Percentiles rank a stretch among this genome's conserved stretches.
Conservation (phyloP, 2,113 vertebrate genomes). For the Thalassoma bifasciatum region DNA sequence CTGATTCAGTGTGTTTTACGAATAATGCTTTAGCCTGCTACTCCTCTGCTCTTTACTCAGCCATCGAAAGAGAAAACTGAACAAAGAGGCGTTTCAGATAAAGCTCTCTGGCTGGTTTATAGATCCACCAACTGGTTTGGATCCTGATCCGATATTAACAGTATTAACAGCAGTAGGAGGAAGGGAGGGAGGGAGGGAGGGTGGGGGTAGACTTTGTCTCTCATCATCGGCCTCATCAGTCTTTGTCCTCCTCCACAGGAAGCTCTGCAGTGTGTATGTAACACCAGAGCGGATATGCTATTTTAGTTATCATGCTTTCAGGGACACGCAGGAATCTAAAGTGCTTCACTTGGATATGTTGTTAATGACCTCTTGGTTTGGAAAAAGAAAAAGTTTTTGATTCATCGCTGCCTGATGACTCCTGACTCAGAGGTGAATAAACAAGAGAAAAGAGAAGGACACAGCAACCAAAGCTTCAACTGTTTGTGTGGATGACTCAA, state of each 20-base stretch:
- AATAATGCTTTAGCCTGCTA: too few relatives aligned
- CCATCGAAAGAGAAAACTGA: neutral
- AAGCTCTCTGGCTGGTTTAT: neutral
- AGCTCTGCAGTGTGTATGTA: conserved; percentile 42
- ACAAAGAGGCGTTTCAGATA: neutral
- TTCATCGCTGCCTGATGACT: neutral
- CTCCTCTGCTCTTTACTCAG: too few relatives aligned
- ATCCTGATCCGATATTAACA: conserved; percentile 3
- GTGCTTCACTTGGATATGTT: neutral
- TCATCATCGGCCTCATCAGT: conserved; percentile 18
- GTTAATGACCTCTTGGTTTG: conserved; percentile 31
- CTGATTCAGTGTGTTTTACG: too few relatives aligned
- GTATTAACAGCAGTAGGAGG: neutral
- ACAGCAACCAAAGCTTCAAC: too few relatives aligned
- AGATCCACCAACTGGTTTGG: conserved; percentile 41
- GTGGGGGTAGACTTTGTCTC: neutral
- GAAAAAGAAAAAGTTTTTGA: conserved; percentile 27
- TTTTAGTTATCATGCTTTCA: conserved; percentile 27
- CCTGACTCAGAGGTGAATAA: too few relatives aligned
- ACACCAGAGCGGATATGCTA: conserved; percentile 46
- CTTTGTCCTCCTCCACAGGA: conserved; percentile 77
- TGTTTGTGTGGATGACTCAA: too few relatives aligned
- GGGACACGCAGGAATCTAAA: conserved; percentile 21
- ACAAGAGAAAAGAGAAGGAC: too few relatives aligned
- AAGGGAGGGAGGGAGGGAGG: neutral